Evolutionary conservation across 2,888 invertebrate genomes (phyloP).

Genomic region (Brenthis hecate): DNA sequence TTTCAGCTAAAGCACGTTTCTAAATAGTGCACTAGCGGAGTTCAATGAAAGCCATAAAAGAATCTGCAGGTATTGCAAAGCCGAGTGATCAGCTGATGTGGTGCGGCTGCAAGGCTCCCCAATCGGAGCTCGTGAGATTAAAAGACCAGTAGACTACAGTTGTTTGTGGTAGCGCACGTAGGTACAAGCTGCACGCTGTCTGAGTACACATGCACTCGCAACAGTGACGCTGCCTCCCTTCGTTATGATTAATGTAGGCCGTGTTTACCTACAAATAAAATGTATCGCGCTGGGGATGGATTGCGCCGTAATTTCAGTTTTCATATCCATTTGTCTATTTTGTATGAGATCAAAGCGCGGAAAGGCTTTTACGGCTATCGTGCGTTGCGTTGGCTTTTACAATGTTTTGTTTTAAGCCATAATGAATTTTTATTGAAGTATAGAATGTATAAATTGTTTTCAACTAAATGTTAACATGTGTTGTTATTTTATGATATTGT

Average conservation of each 20-base stretch:
- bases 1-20: constrained; percentile 18
- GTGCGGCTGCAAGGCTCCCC: constrained; percentile 29
- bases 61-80: constrained; percentile 36
- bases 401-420: constrained; percentile 33
- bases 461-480: constrained; percentile 3
- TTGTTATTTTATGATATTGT: too few species aligned
- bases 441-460: constrained; percentile 6
- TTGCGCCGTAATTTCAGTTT: constrained; percentile 64
- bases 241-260: constrained; percentile 69
- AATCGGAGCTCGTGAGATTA: constrained; percentile 65
- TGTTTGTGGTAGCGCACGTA: constrained; percentile 59
- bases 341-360: constrained; percentile 58
- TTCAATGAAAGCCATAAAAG: constrained; percentile 32
- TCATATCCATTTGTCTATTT: constrained; percentile 65
- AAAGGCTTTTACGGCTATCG: constrained; percentile 46
- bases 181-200: constrained; percentile 41
- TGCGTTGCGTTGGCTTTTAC: constrained; percentile 25
- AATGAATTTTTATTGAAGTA: constrained; percentile 19
- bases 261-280: constrained; percentile 53
- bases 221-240: constrained; percentile 52
- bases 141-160: constrained; percentile 65
- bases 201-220: constrained; percentile 59
- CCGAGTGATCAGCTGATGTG: constrained; percentile 38
- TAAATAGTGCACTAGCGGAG: constrained; percentile 9
- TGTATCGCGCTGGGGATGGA: constrained; percentile 41